phyloP scores from a whole-genome alignment of 2,113 vertebrate species.

The Phrynosoma blainvillii region DNA sequence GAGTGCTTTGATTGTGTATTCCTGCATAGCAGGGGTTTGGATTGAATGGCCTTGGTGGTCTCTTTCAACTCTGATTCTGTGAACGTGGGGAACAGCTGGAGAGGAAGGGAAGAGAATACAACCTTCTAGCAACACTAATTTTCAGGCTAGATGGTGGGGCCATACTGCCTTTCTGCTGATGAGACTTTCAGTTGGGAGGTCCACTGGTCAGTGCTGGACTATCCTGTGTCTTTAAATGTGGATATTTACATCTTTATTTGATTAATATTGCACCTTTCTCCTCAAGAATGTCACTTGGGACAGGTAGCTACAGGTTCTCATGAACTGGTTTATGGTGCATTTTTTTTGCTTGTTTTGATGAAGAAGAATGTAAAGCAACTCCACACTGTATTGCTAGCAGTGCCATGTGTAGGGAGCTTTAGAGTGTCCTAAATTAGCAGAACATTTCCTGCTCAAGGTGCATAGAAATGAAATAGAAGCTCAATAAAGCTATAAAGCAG shows the following conservation, averaged over 20 bases:
- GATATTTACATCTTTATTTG: not conserved
- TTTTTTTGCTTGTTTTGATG: not conserved
- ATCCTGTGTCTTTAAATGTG: not conserved
- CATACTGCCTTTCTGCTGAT: not conserved
- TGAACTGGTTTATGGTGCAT: not conserved
- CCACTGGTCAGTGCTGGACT: not conserved
- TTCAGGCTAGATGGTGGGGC: not conserved
- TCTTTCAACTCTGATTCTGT: too few species aligned
- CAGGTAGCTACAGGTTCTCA: too few species aligned
- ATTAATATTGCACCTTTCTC: not conserved
- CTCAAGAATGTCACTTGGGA: not conserved
- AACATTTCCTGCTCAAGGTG: too few species aligned
- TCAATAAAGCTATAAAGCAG: too few species aligned
- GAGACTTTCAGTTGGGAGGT: not conserved
- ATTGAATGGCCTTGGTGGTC: too few species aligned
- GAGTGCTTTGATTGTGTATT: too few species aligned
- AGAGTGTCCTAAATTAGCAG: not conserved
- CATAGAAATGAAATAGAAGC: not conserved
- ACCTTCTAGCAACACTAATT: not conserved
- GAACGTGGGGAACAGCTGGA: too few species aligned
- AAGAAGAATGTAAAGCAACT: not conserved
- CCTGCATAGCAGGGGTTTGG: too few species aligned
- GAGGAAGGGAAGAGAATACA: too few species aligned
- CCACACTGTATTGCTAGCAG: not conserved
- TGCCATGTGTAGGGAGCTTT: not conserved